Conservation (phyloP, 2,113 vertebrate genomes). For the Aptenodytes forsteri region DNA sequence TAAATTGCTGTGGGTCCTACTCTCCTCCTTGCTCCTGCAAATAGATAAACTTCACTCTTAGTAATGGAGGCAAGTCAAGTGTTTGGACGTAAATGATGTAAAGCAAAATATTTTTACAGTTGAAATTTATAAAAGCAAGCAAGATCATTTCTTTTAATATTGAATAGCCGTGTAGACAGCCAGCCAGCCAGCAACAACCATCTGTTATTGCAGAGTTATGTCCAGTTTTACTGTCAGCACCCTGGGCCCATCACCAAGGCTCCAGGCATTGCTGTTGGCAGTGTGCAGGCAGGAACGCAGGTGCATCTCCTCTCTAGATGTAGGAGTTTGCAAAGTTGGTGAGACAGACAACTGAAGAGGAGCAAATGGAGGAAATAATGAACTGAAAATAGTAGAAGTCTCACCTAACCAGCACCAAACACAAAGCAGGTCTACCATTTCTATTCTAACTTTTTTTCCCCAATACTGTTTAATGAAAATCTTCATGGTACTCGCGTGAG, state of each 20-base stretch:
- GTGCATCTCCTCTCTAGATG: not conserved
- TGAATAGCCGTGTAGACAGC: not conserved
- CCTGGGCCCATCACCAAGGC: not conserved
- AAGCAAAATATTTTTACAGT: not conserved
- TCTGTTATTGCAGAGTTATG: not conserved
- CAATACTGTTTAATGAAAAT: not conserved
- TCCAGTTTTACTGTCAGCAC: not conserved
- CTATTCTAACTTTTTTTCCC: not conserved
- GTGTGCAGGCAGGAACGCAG: not conserved
- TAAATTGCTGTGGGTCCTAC: not conserved
- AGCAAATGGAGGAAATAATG: not conserved
- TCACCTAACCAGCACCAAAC: not conserved
- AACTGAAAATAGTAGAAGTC: not conserved
- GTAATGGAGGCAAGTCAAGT: not conserved
- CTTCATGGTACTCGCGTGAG: not conserved
- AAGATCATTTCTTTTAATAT: not conserved
- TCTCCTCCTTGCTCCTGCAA: not conserved
- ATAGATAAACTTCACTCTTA: not conserved
- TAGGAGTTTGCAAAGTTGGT: not conserved
- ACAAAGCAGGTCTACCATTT: not conserved
- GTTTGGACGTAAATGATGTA: not conserved
- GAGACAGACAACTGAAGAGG: not conserved
- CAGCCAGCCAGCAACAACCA: not conserved
- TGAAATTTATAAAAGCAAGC: not conserved
- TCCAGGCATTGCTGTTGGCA: not conserved